Evolutionary conservation across 2,797 vertebrate species (phyloP), one percentile per base, ranked within the genome.

Genomic region (Melanotaenia boesemani): DNA sequence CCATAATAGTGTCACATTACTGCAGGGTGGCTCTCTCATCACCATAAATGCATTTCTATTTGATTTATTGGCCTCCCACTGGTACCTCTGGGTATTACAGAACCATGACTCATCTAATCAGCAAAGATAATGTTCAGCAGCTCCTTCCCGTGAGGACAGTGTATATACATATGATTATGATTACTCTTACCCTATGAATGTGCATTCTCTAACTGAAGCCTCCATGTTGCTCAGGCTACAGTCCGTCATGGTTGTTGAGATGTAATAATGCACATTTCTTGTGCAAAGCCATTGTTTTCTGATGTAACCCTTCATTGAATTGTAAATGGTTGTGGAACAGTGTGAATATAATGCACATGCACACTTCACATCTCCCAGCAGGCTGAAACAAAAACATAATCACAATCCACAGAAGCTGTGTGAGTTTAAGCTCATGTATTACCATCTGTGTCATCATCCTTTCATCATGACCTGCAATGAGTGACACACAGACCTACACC

Each of bases 271-370:
- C 59, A 78, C 46, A 88, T 76, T 78, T 59, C 69, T 81, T 72
- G 70, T 79, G 54, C 77, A 81, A 87, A 88, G 75, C 67, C 55
- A 72, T 70, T 87, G 85, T 80, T 80, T 57, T 82, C 68, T 88
- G 78, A 87, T 67, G 85, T 79, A 88, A 85, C 72, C 64, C 72
- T 82, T 72, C 34, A 86, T 72, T 84, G 81, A 88, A 86, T 88
- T 88, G 84, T 80, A 90, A 84, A 90, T 90, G 44, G 28, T 2
- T 26, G 60, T 50, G 54, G 36, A 63, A 76, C 68, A 41, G 57
- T 50, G 55, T 74, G 64, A 54, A 78, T 70, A 66, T 69, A 77
- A 76, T 79, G 63, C 72, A 48, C 54, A 65, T 20, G 32, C 79
- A 84, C 76, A 55, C 70, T 44, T 67, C 72, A 57, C 28, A 22